A percentile compares a stretch with the other conserved stretches of the same genome.
Conservation (phyloP, 2,113 vertebrate genomes). For the Osmerus eperlanus region DNA sequence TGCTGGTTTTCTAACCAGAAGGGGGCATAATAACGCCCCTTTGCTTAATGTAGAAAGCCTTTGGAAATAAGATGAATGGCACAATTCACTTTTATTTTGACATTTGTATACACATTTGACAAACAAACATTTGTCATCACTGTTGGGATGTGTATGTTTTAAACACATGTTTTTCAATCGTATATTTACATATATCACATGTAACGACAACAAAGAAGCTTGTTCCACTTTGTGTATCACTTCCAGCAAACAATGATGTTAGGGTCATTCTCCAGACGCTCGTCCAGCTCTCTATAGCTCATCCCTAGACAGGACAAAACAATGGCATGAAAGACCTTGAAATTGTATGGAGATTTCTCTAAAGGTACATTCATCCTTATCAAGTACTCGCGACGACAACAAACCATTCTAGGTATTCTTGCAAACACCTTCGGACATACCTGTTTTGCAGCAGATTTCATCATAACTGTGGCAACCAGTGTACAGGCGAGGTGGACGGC, state of each 20-base stretch:
- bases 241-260: slow-evolving; percentile 94
- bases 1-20: no score
- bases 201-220: no score
- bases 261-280: slow-evolving; percentile 93
- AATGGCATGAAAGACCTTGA: background rate
- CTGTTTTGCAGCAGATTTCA: slow-evolving; percentile 98
- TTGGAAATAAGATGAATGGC: no score
- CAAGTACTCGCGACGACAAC: background rate
- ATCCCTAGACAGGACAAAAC: slow-evolving; percentile 75
- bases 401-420: background rate
- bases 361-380: background rate
- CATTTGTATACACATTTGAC: no score
- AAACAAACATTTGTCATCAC: no score
- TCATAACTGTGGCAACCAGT: slow-evolving; percentile 97
- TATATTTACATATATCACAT: no score
- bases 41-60: no score
- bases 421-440: slow-evolving; percentile 57
- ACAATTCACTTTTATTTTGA: no score
- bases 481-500: slow-evolving; percentile 86
- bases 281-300: slow-evolving; percentile 94
- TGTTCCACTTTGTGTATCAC: slow-evolving; percentile 39
- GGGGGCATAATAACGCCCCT: no score
- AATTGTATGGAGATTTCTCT: background rate
- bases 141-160: no score
- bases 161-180: no score